These are phyloP conservation scores for Hemicordylus capensis DNA, from an alignment of 2,113 vertebrate species.

Conservation along the genomic window DNA sequence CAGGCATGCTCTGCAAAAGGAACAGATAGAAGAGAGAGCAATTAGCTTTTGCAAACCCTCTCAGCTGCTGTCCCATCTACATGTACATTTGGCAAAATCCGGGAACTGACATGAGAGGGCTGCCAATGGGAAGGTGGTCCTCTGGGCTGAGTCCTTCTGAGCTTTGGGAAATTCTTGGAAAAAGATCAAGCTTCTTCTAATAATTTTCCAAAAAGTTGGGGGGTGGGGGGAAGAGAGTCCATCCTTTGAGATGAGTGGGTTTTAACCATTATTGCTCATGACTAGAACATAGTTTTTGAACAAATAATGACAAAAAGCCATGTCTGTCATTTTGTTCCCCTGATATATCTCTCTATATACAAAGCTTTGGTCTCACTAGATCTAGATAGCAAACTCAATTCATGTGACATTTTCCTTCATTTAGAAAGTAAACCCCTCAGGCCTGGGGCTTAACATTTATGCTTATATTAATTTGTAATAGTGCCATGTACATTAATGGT, in stretches of 20 bases:
- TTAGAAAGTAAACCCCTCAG: not conserved
- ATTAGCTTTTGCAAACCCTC: not conserved
- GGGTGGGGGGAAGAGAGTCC: no score
- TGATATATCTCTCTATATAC: not conserved
- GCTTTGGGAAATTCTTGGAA: not conserved
- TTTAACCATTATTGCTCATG: no score
- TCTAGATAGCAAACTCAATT: not conserved
- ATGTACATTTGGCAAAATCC: no score
- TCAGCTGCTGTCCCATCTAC: no score
- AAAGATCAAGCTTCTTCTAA: no score
- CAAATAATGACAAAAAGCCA: not conserved
- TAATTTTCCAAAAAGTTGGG: not conserved
- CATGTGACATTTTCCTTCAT: not conserved
- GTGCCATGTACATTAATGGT: not conserved
- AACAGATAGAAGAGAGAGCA: not conserved
- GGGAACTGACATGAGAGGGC: not conserved
- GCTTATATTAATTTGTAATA: not conserved
- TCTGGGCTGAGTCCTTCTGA: not conserved
- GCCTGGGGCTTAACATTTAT: not conserved
- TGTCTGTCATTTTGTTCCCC: not conserved
- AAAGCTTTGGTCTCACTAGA: no score
- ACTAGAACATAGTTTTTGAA: no score
- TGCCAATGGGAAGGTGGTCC: not conserved
- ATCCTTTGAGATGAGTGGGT: not conserved
- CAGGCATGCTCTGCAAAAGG: not conserved